Conservation (phyloP, 2,113 vertebrate species). For the Brachyhypopomus occidentalis region DNA sequence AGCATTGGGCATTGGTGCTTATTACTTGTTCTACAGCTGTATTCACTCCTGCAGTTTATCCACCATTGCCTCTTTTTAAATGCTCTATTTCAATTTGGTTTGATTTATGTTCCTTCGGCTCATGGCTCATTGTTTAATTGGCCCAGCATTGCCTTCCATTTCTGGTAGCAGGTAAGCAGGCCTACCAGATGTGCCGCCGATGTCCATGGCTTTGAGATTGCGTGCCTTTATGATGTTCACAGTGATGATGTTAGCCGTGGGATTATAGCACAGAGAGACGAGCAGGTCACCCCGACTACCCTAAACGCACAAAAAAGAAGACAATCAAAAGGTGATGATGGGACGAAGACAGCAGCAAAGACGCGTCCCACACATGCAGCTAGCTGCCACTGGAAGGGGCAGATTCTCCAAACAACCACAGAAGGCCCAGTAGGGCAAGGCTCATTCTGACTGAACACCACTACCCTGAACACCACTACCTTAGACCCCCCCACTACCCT, state of each 20-base stretch:
- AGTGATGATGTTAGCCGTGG: conserved; percentile 96
- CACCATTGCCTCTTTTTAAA: background rate
- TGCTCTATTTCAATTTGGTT: background rate
- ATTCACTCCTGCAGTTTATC: too few relatives aligned
- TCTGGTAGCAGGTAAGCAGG: background rate
- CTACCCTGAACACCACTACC: too few relatives aligned
- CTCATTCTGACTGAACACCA: too few relatives aligned
- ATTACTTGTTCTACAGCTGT: background rate
- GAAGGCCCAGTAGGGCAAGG: too few relatives aligned
- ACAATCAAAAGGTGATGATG: too few relatives aligned
- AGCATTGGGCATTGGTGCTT: background rate
- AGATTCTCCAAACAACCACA: too few relatives aligned
- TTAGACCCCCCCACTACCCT: too few relatives aligned
- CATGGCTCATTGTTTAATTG: background rate
- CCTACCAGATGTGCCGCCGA: conserved; percentile 96
- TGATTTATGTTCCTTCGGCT: too few relatives aligned
- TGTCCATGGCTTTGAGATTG: conserved; percentile 99
- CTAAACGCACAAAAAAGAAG: conserved; percentile 67
- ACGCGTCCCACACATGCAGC: background rate
- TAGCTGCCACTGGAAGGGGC: background rate
- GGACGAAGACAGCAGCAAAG: conserved; percentile 75
- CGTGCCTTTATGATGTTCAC: conserved; percentile 99
- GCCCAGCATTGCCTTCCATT: background rate
- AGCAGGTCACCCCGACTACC: conserved; percentile 96
- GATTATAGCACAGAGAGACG: conserved; percentile 97